These are phyloP conservation scores for Columba janthina DNA, from an alignment of 2,113 vertebrate genomes.

Conservation along the genomic window DNA sequence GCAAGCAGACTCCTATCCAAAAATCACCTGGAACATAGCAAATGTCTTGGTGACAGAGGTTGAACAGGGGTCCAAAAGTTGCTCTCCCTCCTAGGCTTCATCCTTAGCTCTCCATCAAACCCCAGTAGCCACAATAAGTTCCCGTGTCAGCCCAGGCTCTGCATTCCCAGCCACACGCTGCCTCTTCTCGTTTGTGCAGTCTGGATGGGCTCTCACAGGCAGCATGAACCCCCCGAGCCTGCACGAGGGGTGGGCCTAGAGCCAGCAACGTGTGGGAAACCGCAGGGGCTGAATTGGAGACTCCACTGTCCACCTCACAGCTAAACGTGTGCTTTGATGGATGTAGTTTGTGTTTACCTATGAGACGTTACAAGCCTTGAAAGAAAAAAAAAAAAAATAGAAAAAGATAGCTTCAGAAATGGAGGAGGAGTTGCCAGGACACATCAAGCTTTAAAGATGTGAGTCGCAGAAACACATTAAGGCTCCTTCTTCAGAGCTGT, in stretches of 20 bases:
- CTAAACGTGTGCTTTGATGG: neutral
- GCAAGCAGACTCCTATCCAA: neutral
- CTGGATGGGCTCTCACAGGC: neutral
- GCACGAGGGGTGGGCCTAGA: neutral
- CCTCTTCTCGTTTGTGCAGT: neutral
- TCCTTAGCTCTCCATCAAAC: neutral
- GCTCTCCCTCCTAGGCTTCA: neutral
- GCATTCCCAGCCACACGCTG: neutral
- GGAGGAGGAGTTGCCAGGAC: conserved; percentile 33
- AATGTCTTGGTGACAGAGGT: neutral
- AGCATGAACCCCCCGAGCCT: neutral
- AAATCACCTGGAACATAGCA: neutral
- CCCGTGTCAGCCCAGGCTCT: neutral
- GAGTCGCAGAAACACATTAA: conserved; percentile 33
- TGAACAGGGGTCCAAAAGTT: neutral
- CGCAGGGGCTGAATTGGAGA: neutral
- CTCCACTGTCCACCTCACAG: neutral
- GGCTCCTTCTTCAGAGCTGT: conserved; percentile 16
- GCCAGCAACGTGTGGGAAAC: neutral
- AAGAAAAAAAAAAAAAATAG: neutral
- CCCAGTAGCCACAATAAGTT: accelerated
- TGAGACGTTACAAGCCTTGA: neutral
- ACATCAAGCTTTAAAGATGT: conserved; percentile 29
- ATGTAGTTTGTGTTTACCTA: neutral
- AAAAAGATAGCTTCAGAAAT: conserved; percentile 7